A percentile compares a stretch with the other conserved stretches of the same genome.
These are phyloP conservation scores for Leucopsar rothschildi DNA, from an alignment of 2,113 vertebrate species.

Conservation along the genomic window DNA sequence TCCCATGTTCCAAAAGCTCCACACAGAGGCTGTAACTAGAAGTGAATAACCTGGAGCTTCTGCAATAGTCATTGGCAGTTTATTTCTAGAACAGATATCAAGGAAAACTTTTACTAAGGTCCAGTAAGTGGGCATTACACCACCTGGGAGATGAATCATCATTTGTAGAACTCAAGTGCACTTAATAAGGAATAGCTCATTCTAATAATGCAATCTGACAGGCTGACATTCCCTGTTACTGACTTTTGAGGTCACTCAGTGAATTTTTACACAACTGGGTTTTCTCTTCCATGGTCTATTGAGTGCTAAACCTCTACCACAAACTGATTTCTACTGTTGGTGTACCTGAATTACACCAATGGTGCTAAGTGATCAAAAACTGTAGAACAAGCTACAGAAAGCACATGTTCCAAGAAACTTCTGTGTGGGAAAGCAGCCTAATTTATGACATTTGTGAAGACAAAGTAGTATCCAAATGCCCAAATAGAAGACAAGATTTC, in stretches of 20 bases:
- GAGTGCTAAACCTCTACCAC: background rate
- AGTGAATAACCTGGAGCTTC: background rate
- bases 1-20: slow-evolving; percentile 49
- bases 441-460: background rate
- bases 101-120: background rate
- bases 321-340: background rate
- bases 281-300: background rate
- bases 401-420: background rate
- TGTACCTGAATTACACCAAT: background rate
- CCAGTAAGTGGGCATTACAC: background rate
- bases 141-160: background rate
- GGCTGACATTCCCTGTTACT: background rate
- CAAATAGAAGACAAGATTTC: background rate
- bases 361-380: background rate
- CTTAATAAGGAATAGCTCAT: background rate
- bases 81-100: background rate
- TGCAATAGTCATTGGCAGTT: background rate
- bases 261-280: background rate
- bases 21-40: slow-evolving; percentile 44
- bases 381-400: background rate
- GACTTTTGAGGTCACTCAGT: background rate
- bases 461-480: background rate
- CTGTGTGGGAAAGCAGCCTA: background rate
- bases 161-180: background rate
- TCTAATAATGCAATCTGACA: slow-evolving; percentile 18